Conservation (phyloP, 1,140 invertebrate species). For the Leptopilina boulardi region DNA sequence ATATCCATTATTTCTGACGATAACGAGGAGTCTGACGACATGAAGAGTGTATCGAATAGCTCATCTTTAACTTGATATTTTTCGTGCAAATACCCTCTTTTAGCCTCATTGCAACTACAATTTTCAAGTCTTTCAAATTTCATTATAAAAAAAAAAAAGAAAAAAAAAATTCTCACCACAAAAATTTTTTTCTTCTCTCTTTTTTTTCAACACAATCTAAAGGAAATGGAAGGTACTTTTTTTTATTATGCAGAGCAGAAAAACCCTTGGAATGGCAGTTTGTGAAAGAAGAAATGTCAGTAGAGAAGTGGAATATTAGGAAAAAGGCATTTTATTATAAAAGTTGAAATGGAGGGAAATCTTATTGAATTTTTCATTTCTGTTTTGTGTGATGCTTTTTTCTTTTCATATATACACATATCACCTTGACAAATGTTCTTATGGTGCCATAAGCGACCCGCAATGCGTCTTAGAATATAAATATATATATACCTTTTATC, state of each 20-base stretch:
- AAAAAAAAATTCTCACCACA: background rate
- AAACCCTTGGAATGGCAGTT: too few species aligned
- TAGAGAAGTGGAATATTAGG: background rate
- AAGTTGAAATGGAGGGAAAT: background rate
- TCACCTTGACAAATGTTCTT: slow-evolving; percentile 5
- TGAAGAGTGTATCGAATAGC: slow-evolving; percentile 8
- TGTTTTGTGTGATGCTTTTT: background rate
- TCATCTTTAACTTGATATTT: slow-evolving; percentile 25
- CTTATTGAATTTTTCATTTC: slow-evolving; percentile 3
- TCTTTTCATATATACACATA: background rate
- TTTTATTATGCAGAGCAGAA: too few species aligned
- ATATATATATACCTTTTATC: background rate
- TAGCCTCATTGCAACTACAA: background rate
- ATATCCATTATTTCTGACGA: slow-evolving; percentile 18
- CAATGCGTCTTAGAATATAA: background rate
- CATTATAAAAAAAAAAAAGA: too few species aligned
- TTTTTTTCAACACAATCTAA: too few species aligned
- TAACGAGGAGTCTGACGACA: slow-evolving; percentile 21
- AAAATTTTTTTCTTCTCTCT: too few species aligned
- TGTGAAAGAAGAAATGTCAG: background rate
- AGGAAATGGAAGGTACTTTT: too few species aligned
- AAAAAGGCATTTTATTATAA: background rate
- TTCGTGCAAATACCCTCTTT: background rate
- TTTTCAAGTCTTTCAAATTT: background rate
- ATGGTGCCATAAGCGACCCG: background rate